These are phyloP conservation scores for Pachyramphus minor DNA, from an alignment of 2,113 vertebrate genomes.

Conservation along the genomic window DNA sequence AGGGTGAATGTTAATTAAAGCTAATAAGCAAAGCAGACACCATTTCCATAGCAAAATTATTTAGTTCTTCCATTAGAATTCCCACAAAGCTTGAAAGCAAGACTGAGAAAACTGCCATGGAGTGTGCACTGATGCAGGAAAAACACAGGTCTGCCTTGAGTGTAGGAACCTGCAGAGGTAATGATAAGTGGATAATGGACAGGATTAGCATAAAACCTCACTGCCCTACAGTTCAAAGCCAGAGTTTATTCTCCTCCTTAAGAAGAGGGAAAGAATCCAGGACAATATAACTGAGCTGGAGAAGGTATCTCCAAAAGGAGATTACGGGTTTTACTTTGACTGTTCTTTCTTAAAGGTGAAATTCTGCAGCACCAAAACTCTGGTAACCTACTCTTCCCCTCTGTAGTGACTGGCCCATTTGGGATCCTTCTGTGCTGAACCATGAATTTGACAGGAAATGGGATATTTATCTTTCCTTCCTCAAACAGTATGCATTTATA, in stretches of 20 bases:
- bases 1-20: neutral
- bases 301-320: neutral
- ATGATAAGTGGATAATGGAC: neutral
- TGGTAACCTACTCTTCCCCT: neutral
- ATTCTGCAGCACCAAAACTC: neutral
- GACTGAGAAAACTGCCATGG: neutral
- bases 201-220: neutral
- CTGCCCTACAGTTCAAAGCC: neutral
- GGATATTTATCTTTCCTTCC: neutral
- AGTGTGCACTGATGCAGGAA: neutral
- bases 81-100: neutral
- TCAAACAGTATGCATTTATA: neutral
- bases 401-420: neutral
- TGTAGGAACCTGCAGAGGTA: neutral
- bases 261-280: neutral
- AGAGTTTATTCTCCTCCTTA: neutral
- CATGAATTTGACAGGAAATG: neutral
- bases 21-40: neutral
- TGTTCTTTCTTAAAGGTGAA: neutral
- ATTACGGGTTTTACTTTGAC: neutral
- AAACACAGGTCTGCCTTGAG: neutral
- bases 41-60: neutral
- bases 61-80: constrained; percentile 9
- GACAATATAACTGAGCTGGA: neutral
- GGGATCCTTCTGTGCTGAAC: neutral